A percentile compares a stretch with the other conserved stretches of the same genome.
Conservation (phyloP, 2,797 vertebrate species). For the Sciaenops ocellatus region DNA sequence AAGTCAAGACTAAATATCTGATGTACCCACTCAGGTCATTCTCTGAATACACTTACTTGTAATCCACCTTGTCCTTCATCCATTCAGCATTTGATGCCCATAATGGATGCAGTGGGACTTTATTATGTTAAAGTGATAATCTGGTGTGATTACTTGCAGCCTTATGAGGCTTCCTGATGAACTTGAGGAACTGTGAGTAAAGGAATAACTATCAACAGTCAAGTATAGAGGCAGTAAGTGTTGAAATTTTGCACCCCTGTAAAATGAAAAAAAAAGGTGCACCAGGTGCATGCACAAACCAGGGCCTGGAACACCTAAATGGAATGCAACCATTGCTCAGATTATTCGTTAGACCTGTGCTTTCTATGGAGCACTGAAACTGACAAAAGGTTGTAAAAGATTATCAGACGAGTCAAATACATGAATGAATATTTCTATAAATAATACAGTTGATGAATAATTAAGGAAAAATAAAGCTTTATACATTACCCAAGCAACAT, state of each 20-base stretch:
- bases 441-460: background rate
- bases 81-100: slow-evolving; percentile 19
- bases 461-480: background rate
- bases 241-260: slow-evolving; percentile 2
- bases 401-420: background rate
- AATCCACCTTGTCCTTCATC: slow-evolving; percentile 15
- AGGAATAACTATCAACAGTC: background rate
- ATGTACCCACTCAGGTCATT: slow-evolving; percentile 22
- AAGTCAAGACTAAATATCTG: background rate
- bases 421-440: background rate
- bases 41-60: slow-evolving; percentile 2
- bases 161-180: slow-evolving; percentile 24
- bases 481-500: background rate
- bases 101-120: slow-evolving; percentile 25
- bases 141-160: slow-evolving; percentile 36
- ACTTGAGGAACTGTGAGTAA: slow-evolving; percentile 38
- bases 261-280: slow-evolving; percentile 6
- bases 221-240: slow-evolving; percentile 6
- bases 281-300: slow-evolving; percentile 1
- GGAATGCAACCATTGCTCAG: background rate
- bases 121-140: slow-evolving; percentile 38
- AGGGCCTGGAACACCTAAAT: background rate
- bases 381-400: background rate
- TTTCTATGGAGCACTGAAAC: background rate
- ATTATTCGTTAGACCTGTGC: background rate